Evolutionary conservation across 1,140 invertebrate genomes (phyloP).

Genomic region (Euura lappo): DNA sequence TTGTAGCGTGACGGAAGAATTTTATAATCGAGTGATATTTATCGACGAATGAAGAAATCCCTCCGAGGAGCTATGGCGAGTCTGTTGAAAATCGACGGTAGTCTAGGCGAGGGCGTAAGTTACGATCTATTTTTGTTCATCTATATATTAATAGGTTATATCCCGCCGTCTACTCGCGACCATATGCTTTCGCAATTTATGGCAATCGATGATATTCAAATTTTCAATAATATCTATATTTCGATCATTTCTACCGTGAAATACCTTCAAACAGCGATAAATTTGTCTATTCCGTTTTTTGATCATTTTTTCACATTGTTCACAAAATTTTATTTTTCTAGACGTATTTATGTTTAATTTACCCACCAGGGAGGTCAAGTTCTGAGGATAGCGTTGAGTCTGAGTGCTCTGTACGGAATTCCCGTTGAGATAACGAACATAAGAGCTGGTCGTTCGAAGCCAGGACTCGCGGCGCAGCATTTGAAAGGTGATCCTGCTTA

Average conservation of each 20-base stretch:
- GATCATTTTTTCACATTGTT: not conserved
- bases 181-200: not conserved
- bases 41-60: conserved; percentile 7
- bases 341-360: not conserved
- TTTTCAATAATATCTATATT: not conserved
- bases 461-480: conserved; percentile 87
- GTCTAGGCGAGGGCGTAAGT: conserved; percentile 69
- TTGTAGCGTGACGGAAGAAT: no score
- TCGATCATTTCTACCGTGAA: no score
- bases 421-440: conserved; percentile 83
- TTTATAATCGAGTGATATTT: no score
- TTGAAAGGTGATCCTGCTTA: conserved; percentile 68
- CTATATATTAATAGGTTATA: conserved; percentile 11
- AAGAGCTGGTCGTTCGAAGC: conserved; percentile 76
- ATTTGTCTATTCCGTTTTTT: no score
- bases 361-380: conserved; percentile 83
- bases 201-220: not conserved
- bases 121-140: conserved; percentile 12
- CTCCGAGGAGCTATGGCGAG: conserved; percentile 31
- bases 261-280: no score
- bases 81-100: conserved; percentile 67
- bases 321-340: not conserved
- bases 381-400: conserved; percentile 76
- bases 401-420: conserved; percentile 77
- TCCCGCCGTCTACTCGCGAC: not conserved